phyloP scores from a whole-genome alignment of 2,888 invertebrate genomes.

The Sesia bembeciformis region DNA sequence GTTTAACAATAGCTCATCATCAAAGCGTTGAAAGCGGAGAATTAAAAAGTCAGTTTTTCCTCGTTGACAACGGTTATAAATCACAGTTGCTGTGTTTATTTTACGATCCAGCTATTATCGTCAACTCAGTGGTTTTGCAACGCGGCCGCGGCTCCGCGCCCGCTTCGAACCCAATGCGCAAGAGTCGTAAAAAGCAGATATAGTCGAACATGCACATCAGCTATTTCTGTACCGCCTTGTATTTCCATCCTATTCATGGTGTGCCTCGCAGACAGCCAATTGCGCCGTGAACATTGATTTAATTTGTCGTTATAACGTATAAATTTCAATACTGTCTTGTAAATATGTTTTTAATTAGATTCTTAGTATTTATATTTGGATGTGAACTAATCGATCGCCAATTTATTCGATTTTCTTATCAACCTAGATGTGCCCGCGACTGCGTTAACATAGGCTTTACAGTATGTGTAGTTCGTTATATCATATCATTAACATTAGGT shows the following conservation, averaged over 20 bases:
- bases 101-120: slow-evolving; percentile 67
- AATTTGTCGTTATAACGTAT: not conserved
- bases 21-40: slow-evolving; percentile 49
- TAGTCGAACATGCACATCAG: slow-evolving; percentile 49
- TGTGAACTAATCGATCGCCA: no score
- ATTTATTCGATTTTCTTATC: no score
- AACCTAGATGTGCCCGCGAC: no score
- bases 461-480: no score
- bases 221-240: slow-evolving; percentile 50
- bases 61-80: slow-evolving; percentile 61
- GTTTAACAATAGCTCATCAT: slow-evolving; percentile 51
- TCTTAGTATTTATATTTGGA: no score
- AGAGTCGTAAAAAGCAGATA: slow-evolving; percentile 61
- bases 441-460: no score
- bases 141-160: slow-evolving; percentile 36
- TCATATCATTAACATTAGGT: no score
- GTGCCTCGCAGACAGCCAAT: slow-evolving; percentile 9
- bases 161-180: slow-evolving; percentile 22
- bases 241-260: slow-evolving; percentile 28
- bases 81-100: slow-evolving; percentile 61
- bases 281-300: not conserved
- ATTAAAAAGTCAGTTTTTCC: slow-evolving; percentile 58
- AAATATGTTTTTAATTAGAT: not conserved
- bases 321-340: not conserved
- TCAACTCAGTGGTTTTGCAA: slow-evolving; percentile 65